Evolutionary conservation across 2,113 vertebrate species (phyloP).

Genomic region (Mastomys coucha): DNA sequence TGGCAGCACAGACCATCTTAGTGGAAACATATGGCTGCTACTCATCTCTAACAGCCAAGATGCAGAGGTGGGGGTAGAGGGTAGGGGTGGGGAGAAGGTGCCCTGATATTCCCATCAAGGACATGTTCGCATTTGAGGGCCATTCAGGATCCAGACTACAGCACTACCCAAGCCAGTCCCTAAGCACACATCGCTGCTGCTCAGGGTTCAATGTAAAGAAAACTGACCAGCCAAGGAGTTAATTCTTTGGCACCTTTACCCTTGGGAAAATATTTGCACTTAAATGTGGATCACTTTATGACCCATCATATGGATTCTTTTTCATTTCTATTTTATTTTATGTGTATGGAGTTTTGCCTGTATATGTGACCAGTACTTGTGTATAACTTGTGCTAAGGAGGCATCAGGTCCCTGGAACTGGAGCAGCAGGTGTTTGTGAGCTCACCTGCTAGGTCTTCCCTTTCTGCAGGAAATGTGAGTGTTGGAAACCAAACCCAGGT

Average conservation of each 20-base stretch:
- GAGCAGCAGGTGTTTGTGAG: not conserved
- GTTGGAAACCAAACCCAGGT: not conserved
- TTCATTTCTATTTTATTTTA: not conserved
- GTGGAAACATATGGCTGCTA: not conserved
- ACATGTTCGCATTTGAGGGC: not conserved
- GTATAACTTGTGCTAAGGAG: not conserved
- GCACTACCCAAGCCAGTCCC: not conserved
- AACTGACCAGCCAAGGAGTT: not conserved
- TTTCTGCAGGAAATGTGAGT: not conserved
- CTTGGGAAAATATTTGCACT: not conserved
- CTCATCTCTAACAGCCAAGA: not conserved
- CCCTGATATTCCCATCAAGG: not conserved
- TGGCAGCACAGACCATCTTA: not conserved
- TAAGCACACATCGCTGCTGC: fast-evolving
- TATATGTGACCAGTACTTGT: not conserved
- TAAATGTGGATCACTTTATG: not conserved
- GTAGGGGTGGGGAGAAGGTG: too few relatives aligned
- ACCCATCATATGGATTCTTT: not conserved
- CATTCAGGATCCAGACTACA: not conserved
- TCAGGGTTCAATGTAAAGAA: not conserved
- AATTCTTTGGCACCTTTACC: not conserved
- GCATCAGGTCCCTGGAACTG: not conserved
- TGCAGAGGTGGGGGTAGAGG: not conserved
- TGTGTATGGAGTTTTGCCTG: not conserved
- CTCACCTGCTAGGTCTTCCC: not conserved